phyloP scores from a whole-genome alignment of 1,140 invertebrate genomes.

The Drosophila malerkotliana region DNA sequence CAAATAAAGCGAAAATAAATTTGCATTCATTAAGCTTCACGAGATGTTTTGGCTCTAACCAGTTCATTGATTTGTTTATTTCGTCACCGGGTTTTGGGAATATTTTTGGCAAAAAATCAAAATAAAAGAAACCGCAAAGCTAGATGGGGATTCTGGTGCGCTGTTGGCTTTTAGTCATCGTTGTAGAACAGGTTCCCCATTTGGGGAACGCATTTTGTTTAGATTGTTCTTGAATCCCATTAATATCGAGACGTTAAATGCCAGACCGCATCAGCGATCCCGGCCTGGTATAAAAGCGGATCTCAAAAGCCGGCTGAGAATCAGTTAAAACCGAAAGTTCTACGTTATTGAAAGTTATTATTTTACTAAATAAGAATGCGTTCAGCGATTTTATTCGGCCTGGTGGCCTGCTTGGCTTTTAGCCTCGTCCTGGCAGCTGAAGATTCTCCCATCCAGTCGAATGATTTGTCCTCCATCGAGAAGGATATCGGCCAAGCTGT shows the following conservation, averaged over 20 bases:
- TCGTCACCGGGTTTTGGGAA: constrained; percentile 28
- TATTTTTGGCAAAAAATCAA: constrained; percentile 12
- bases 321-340: constrained; percentile 57
- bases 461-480: constrained; percentile 44
- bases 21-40: constrained; percentile 35
- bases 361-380: constrained; percentile 51
- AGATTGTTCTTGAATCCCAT: constrained; percentile 75
- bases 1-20: constrained; percentile 25
- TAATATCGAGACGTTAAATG: constrained; percentile 65
- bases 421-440: constrained; percentile 26
- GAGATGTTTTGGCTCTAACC: constrained; percentile 23
- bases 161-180: constrained; percentile 36
- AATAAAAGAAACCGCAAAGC: constrained; percentile 19
- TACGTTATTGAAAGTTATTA: constrained; percentile 8
- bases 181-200: constrained; percentile 23
- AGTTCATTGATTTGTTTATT: constrained; percentile 33
- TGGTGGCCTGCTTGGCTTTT: constrained; percentile 34
- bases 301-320: not conserved
- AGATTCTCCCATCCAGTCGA: constrained; percentile 1
- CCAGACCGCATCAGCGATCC: constrained; percentile 1
- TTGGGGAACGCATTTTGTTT: constrained; percentile 43
- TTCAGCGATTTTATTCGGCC: constrained; percentile 40
- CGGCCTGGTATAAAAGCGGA: constrained; percentile 44
- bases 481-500: constrained; percentile 23
- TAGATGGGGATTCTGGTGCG: constrained; percentile 13